Evolutionary conservation across 2,888 invertebrate genomes (phyloP), one percentile per base, ranked within the genome.

Genomic region (Agrochola litura): DNA sequence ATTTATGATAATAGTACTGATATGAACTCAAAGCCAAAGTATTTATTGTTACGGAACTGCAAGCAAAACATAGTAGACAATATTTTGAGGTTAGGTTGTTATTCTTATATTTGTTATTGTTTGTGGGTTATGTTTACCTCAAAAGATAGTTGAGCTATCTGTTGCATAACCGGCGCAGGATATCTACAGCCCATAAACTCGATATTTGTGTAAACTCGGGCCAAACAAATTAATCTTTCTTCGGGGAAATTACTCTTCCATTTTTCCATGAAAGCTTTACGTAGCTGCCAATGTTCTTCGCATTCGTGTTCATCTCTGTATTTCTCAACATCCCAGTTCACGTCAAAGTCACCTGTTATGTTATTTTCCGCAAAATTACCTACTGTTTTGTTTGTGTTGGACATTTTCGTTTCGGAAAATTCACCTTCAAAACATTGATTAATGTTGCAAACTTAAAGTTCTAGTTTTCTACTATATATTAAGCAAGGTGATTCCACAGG

Each of bases 241-340:
- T 97, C 95, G 3, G 97, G 91, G 88, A 97, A 97, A 61, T 96
- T 89, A n/a, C 97, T 97, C 91, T 98, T 98, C 96, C 99, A 98
- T 16, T 97, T 96, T 66, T 97, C 94, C 96, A 99, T 97, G 92
- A 99, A 99, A 64, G 97, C 97, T 87, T 97, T 97, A 65, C 99
- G 97, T 73, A 99, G 94, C 81, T 97, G 97, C 99, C 99, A 99
- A 90, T 99, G 99, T 82, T 99, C 98, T 37, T 98, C 98, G 86
- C 98, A 98, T 95, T 99, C 99, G 90, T 98, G 98, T 79, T 98
- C 98, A 79, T 98, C 97, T 92, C 97, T 97, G 89, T 98, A 98
- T 83, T 97, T 96, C 56, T 98, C 98, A 5, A 98, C 95, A 89
- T 98, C 97, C 98, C 98, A 98, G 87, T 97, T 95, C 0, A 85